phyloP scores from a whole-genome alignment of 1,140 invertebrate species.

The Saccostrea echinata region DNA sequence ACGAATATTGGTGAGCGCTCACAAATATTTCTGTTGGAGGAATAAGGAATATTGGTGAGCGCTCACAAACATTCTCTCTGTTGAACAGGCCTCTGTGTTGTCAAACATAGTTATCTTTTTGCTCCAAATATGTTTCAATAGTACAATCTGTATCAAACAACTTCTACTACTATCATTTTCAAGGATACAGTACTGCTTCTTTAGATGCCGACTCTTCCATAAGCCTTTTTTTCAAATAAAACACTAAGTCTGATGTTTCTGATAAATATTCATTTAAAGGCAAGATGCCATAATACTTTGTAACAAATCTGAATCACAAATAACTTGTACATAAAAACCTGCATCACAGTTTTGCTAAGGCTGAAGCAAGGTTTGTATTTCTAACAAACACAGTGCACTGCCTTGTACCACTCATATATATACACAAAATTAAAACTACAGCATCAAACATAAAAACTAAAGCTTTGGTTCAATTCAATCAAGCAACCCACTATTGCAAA shows the following conservation, averaged over 20 bases:
- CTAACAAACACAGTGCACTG: not conserved
- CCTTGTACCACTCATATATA: conserved; percentile 1
- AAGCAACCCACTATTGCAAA: conserved; percentile 27
- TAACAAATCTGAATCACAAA: conserved; percentile 36
- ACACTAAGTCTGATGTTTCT: not conserved
- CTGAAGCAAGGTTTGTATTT: not conserved
- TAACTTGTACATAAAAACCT: conserved; percentile 30
- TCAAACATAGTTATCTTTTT: too few relatives aligned
- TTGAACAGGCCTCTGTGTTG: too few relatives aligned
- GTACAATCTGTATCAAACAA: not conserved
- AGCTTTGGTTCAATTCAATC: conserved; percentile 14
- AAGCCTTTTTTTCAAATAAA: not conserved
- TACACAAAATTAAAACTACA: conserved; percentile 10
- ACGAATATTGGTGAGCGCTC: too few relatives aligned
- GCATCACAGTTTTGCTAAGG: conserved; percentile 38
- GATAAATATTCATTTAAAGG: conserved; percentile 30
- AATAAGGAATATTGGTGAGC: too few relatives aligned
- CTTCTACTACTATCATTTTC: too few relatives aligned
- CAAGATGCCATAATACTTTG: conserved; percentile 38
- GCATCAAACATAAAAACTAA: conserved; percentile 4
- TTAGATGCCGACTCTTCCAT: not conserved
- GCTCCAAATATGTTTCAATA: not conserved
- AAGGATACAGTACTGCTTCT: too few relatives aligned
- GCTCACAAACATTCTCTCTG: too few relatives aligned
- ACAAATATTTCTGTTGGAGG: too few relatives aligned